A percentile compares a stretch with the other conserved stretches of the same genome.
These are phyloP conservation scores for Solea senegalensis DNA, from an alignment of 2,113 vertebrate genomes.

Conservation along the genomic window DNA sequence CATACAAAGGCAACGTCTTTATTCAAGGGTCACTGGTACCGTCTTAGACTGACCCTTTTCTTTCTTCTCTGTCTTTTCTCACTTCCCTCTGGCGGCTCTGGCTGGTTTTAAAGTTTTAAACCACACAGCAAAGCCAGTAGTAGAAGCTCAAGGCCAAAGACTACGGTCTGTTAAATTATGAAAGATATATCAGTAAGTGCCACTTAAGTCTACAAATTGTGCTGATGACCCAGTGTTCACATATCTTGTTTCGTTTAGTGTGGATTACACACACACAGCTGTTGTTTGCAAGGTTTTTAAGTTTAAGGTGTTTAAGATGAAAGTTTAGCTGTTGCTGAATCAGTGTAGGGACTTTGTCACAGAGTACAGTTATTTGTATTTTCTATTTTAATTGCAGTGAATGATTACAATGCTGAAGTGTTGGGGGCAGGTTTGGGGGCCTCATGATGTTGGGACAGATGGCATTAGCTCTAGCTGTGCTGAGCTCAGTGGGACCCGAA, in stretches of 20 bases:
- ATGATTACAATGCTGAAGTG: conserved; percentile 62
- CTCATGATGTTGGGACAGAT: conserved; percentile 95
- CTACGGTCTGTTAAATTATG: background rate
- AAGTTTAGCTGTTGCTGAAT: background rate
- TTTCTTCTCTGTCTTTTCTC: background rate
- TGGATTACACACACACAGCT: conserved; percentile 21
- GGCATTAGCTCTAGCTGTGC: conserved; percentile 94
- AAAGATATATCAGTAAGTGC: no score
- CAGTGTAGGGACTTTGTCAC: conserved; percentile 3
- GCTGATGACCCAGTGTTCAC: conserved; percentile 1
- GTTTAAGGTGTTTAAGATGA: conserved; percentile 1
- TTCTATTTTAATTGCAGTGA: conserved; percentile 42
- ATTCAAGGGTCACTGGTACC: conserved; percentile 3
- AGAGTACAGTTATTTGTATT: conserved; percentile 15
- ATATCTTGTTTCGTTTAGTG: conserved; percentile 3
- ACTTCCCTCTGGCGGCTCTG: background rate
- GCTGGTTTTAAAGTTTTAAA: conserved; percentile 13
- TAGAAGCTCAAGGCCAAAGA: background rate
- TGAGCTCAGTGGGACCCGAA: conserved; percentile 94
- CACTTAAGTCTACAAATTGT: conserved; percentile 25
- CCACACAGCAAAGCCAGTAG: background rate
- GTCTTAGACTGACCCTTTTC: background rate
- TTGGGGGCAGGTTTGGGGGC: conserved; percentile 60
- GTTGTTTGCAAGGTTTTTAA: conserved; percentile 24
- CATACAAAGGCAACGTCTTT: background rate